Conservation (phyloP, 2,888 invertebrate species). For the Meganola albula region DNA sequence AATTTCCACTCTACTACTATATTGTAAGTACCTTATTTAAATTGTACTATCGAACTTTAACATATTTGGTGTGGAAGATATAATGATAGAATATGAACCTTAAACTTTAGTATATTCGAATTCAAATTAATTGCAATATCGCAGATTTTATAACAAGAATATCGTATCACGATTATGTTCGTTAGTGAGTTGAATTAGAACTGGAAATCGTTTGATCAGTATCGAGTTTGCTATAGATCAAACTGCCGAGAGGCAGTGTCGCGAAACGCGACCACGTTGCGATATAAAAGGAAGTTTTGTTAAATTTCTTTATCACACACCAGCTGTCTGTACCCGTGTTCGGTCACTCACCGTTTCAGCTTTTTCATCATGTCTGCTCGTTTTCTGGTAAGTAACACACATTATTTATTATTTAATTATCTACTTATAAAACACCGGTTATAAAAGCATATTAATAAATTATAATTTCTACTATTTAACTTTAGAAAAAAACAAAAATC, state of each 20-base stretch:
- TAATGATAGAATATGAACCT: constrained; percentile 27
- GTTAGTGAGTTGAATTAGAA: constrained; percentile 30
- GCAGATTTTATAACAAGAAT: constrained; percentile 12
- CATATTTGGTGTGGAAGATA: constrained; percentile 12
- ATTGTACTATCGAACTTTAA: constrained; percentile 35
- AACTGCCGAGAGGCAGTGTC: constrained; percentile 62
- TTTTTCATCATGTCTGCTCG: constrained; percentile 64
- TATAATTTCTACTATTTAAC: too few relatives aligned
- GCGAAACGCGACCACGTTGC: constrained; percentile 74
- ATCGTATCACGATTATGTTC: constrained; percentile 22
- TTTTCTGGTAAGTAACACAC: constrained; percentile 65
- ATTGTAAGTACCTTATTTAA: constrained; percentile 40
- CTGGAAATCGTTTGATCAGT: constrained; percentile 26
- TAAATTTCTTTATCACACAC: constrained; percentile 73
- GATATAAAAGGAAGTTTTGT: constrained; percentile 75
- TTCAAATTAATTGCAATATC: constrained; percentile 29
- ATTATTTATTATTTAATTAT: constrained; percentile 9
- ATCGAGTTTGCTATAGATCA: constrained; percentile 34
- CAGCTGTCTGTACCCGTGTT: constrained; percentile 53
- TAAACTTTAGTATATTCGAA: constrained; percentile 24
- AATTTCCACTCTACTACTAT: constrained; percentile 36
- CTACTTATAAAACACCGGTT: constrained; percentile 9
- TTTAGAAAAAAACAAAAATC: too few relatives aligned
- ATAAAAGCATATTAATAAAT: too few relatives aligned
- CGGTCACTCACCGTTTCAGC: constrained; percentile 45